phyloP scores from a whole-genome alignment of 2,113 vertebrate species.

The Ictalurus punctatus region DNA sequence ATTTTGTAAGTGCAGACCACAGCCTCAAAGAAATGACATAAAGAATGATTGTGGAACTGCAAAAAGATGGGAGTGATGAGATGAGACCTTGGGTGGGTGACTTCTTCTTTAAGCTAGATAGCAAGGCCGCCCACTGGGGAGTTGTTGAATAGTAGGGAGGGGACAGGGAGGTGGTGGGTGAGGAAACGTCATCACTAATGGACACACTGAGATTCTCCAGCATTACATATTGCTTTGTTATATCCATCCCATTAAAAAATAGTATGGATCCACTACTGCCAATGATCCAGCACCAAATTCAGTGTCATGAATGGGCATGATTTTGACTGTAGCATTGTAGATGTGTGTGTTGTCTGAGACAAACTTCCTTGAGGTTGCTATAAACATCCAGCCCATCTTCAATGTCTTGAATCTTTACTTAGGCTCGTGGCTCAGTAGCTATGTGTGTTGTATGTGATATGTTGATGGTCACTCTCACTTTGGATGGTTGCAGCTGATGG shows the following conservation, averaged over 20 bases:
- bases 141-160: neutral
- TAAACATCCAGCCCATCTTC: slow-evolving; percentile 2
- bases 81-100: too few species aligned
- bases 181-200: neutral
- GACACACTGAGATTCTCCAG: neutral
- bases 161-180: neutral
- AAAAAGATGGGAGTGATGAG: too few species aligned
- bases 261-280: neutral
- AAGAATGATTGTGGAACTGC: too few species aligned
- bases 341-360: neutral
- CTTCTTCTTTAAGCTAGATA: too few species aligned
- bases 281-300: neutral
- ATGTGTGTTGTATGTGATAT: neutral
- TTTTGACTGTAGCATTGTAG: neutral
- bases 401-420: neutral
- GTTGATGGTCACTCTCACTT: slow-evolving; percentile 30
- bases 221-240: neutral
- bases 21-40: too few species aligned
- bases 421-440: too few species aligned
- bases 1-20: too few species aligned
- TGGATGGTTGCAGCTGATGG: slow-evolving; percentile 13
- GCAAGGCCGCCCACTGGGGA: neutral
- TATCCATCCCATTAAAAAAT: neutral
- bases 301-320: neutral
- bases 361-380: neutral